Conservation (phyloP, 2,113 vertebrate genomes). For the Hepsetus odoe region DNA sequence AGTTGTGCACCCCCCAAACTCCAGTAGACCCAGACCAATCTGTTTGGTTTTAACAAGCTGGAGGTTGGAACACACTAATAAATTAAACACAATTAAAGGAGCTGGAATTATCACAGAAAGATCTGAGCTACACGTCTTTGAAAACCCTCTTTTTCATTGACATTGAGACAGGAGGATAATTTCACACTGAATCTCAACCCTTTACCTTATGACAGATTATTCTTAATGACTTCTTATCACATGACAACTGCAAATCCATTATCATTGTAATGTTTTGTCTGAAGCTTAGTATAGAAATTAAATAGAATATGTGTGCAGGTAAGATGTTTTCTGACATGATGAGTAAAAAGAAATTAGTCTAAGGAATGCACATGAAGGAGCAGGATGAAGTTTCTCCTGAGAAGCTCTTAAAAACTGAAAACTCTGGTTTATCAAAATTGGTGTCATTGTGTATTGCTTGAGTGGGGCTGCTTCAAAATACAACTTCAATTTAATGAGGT, state of each 20-base stretch:
- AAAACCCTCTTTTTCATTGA: slow-evolving; percentile 60
- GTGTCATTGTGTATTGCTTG: too few relatives aligned
- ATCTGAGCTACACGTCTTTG: slow-evolving; percentile 58
- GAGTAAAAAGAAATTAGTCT: slow-evolving; percentile 39
- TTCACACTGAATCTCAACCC: slow-evolving; percentile 59
- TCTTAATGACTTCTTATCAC: slow-evolving; percentile 56
- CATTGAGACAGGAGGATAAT: slow-evolving; percentile 51
- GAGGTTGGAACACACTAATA: slow-evolving; percentile 75
- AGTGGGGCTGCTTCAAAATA: too few relatives aligned
- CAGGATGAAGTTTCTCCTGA: background rate
- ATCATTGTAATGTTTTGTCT: background rate
- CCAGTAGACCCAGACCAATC: slow-evolving; percentile 64
- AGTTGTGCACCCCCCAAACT: slow-evolving; percentile 64
- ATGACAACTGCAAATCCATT: slow-evolving; percentile 44
- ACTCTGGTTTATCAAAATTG: too few relatives aligned
- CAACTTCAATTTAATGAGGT: too few relatives aligned
- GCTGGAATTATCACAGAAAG: slow-evolving; percentile 62
- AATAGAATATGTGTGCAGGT: slow-evolving; percentile 29
- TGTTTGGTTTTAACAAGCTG: slow-evolving; percentile 70
- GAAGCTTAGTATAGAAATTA: slow-evolving; percentile 31
- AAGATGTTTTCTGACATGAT: slow-evolving; percentile 37
- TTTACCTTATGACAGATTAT: slow-evolving; percentile 42
- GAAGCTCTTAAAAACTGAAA: too few relatives aligned
- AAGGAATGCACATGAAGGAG: background rate
- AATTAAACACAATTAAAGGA: slow-evolving; percentile 74